Percentiles rank a stretch among this genome's conserved stretches.
Evolutionary conservation across 2,797 vertebrate species (phyloP).

Genomic region (Anguilla megastoma): DNA sequence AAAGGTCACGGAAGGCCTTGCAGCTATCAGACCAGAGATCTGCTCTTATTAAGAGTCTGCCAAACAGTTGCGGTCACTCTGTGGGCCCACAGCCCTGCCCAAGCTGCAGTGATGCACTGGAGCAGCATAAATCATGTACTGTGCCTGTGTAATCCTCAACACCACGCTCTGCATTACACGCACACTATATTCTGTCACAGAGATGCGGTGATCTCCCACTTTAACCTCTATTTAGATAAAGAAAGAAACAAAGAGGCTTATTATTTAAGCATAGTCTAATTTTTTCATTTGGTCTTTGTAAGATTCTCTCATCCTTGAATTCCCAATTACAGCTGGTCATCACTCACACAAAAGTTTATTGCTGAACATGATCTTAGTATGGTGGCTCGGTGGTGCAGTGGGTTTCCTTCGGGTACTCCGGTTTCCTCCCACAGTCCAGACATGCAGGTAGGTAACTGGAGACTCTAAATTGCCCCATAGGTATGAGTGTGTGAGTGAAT

Average conservation of each 20-base stretch:
- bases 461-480: too few species aligned
- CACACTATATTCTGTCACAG: background rate
- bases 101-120: background rate
- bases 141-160: background rate
- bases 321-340: constrained; percentile 1
- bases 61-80: constrained; percentile 33
- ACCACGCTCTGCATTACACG: background rate
- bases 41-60: constrained; percentile 44
- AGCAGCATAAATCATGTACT: background rate
- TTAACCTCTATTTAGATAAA: background rate
- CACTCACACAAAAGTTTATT: background rate
- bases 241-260: background rate
- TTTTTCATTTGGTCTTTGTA: background rate
- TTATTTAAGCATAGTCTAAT: background rate
- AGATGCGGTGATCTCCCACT: background rate
- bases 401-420: too few species aligned
- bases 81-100: constrained; percentile 6
- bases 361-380: background rate
- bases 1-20: constrained; percentile 35
- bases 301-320: background rate
- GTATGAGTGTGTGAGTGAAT: too few species aligned
- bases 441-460: too few species aligned
- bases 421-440: too few species aligned
- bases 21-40: constrained; percentile 41
- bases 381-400: too few species aligned